Base-by-base conservation (phyloP, 2,113 vertebrate genomes). In the Narcine bancroftii region DNA sequence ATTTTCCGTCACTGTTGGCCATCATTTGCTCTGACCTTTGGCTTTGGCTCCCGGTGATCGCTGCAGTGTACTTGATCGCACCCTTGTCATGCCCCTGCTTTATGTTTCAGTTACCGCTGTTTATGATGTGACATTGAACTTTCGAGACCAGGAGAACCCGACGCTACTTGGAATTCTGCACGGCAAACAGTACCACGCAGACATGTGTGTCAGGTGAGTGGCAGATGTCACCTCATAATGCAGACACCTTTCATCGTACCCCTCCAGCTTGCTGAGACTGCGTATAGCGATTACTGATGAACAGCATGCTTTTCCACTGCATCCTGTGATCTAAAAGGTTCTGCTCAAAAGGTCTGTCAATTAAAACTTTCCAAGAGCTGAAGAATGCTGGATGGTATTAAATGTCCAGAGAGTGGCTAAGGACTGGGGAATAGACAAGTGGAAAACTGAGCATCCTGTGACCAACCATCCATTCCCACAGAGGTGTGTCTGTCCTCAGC, bases 71-170 rank as follows among this genome's bases (percentile, higher is more conserved):
- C 45, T 26, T 53, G 26, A 10, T 81, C n/a, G 24, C 26, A 6
- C 2, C 42, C 33, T 15, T 29, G 11, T 83, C 29, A 53, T 4
- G 0, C 36, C 13, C n/a, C n/a, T 60, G 81, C 81, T 87, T 42
- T 87, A 36, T 76, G 0, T 63, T 79, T 53, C 95, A 99, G 99
- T 99, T 65, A 94, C 96, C 81, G 99, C 99, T 53, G 97, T 99
- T 60, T 99, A 99, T 6, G 99, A 99, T 21, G 99, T 99, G 93
- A 99, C 99, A 26, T 96, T 99, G 85, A 99, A 99, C 95, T 99
- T 99, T 96, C 96, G 98, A 95, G 97, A 97, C 94, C 98, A 98
- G 93, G 97, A 99, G 94, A 99, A 97, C 93, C 99, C 98, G 0
- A 99, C 99, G 15, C 95, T 99, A 93, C 95, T 99, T 95, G 98